These are phyloP conservation scores for Bombus breviceps DNA, from an alignment of 1,140 invertebrate genomes.

Conservation along the genomic window DNA sequence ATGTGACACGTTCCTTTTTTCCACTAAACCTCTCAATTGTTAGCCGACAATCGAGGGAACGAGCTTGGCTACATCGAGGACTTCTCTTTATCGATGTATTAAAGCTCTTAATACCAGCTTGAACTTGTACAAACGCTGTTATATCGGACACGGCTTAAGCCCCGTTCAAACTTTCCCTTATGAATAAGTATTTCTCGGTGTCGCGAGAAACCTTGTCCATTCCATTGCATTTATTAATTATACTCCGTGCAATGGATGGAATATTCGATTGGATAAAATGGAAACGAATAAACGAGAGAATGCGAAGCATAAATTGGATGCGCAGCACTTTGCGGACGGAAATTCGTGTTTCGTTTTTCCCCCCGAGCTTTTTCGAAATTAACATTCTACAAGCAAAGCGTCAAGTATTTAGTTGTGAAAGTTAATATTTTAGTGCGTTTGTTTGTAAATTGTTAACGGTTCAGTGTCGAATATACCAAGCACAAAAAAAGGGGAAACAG, in stretches of 20 bases:
- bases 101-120: not conserved
- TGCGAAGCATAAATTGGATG: not conserved
- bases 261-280: conserved; percentile 1
- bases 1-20: not conserved
- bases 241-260: not conserved
- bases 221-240: conserved; percentile 17
- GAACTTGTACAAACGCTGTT: not conserved
- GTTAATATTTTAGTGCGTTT: conserved; percentile 5
- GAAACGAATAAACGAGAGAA: conserved; percentile 1
- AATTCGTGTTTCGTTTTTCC: not conserved
- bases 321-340: not conserved
- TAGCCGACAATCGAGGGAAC: not conserved
- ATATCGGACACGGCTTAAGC: not conserved
- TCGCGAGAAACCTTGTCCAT: not conserved
- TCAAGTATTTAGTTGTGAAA: conserved; percentile 15
- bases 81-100: not conserved
- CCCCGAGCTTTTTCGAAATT: not conserved
- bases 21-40: not conserved
- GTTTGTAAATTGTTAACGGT: not conserved
- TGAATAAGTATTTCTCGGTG: conserved; percentile 10
- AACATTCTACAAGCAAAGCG: conserved; percentile 1
- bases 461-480: not conserved
- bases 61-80: not conserved
- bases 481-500: no score
- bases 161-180: conserved; percentile 7